Evolutionary conservation across 2,797 vertebrate species (phyloP), one percentile per base, ranked within the genome.

Genomic region (Arctocebus calabarensis): DNA sequence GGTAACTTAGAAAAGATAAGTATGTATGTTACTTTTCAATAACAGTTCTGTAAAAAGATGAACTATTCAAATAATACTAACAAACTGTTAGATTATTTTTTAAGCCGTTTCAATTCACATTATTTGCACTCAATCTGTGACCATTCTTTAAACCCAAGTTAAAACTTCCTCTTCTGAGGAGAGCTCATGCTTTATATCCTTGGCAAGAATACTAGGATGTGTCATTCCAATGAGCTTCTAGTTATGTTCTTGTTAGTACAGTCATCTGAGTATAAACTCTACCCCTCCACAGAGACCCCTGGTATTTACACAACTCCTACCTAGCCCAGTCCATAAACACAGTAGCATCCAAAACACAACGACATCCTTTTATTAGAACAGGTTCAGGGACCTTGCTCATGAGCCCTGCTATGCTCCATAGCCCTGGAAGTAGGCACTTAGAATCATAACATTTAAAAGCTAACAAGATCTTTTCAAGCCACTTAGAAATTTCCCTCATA

Each of bases 401-500:
- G 71, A 83, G 23, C 27, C 16, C 71, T 52, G 16, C 83, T 88
- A 10, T 32, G 40, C 40, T 73, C 48, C 40, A 43, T 29, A 52
- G 5, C 25, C 25, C 77, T 74, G 16, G 64, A 62, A 90, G 45
- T 37, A 64, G 45, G 55, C 45, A 81, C 25, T 84, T 59, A 84
- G 29, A 59, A 62, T 81, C 37, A 78, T 59, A 78, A 90, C 32
- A 84, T 34, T 61, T 73, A 93, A 85, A 88, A 91, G n/a, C 23
- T 22, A 87, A 43, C 89, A 84, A 82, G n/a, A 14, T 81, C 43
- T 52, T 95, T 94, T 70, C 20, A 85, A 79, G 40, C n/a, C 84
- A 91, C 43, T 96, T 57, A 85, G 90, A 82, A 93, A 95, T 61
- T 17, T 59, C 71, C 48, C 73, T 94, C 79, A n/a, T 78, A 74